A percentile compares a stretch with the other conserved stretches of the same genome.
Conservation (phyloP, 2,888 invertebrate species). For the Philonicus albiceps region DNA sequence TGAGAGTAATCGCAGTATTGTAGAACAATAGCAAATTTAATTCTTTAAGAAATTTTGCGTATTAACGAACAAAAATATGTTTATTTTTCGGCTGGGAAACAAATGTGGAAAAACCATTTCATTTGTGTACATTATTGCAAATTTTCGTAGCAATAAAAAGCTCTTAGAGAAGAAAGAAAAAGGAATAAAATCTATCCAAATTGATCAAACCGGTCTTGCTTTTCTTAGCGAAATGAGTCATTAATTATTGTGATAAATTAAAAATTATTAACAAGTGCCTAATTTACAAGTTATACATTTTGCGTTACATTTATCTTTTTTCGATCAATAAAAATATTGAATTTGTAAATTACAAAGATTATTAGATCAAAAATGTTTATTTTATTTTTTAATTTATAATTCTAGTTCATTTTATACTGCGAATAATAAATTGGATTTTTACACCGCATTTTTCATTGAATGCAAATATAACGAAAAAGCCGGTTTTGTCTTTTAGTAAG, state of each 20-base stretch:
- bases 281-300: neutral
- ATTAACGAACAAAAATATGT: too few relatives aligned
- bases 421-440: neutral
- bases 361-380: too few relatives aligned
- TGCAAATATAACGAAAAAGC: neutral
- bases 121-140: neutral
- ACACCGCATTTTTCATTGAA: neutral
- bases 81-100: neutral
- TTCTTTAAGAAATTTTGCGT: neutral
- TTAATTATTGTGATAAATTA: neutral
- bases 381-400: neutral
- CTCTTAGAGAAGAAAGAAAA: too few relatives aligned
- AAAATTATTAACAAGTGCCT: neutral
- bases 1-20: neutral
- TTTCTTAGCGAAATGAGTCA: neutral
- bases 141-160: neutral
- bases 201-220: neutral
- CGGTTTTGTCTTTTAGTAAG: neutral
- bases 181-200: neutral
- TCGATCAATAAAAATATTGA: neutral
- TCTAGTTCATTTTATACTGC: neutral
- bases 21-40: neutral
- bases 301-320: neutral
- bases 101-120: neutral
- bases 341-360: neutral